These are phyloP conservation scores for Anoplolepis gracilipes DNA, from an alignment of 1,140 invertebrate species.

Conservation along the genomic window DNA sequence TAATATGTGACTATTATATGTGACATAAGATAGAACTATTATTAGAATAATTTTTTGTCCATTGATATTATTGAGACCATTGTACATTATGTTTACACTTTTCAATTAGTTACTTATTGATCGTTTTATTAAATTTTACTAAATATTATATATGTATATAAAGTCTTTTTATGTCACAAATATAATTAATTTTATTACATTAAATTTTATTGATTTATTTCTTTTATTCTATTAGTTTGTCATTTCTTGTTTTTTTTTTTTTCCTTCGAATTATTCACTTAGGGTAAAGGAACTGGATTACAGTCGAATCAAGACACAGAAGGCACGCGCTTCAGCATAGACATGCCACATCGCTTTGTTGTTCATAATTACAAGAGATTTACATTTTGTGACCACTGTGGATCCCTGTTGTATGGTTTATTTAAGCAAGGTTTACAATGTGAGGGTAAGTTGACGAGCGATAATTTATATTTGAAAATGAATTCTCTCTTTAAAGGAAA, in stretches of 20 bases:
- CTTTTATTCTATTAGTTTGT: conserved; percentile 62
- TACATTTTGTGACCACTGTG: conserved; percentile 99
- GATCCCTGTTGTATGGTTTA: conserved; percentile 97
- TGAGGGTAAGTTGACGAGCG: conserved; percentile 89
- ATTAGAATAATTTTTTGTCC: not conserved
- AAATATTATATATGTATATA: not conserved
- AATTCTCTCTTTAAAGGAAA: not conserved
- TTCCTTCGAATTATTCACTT: conserved; percentile 45
- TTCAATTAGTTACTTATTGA: not conserved
- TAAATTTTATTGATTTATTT: conserved; percentile 65
- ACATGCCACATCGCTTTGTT: conserved; percentile 97
- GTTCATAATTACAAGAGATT: conserved; percentile 98
- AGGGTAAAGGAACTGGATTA: conserved; percentile 77
- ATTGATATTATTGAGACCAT: not conserved
- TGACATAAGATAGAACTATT: conserved; percentile 12
- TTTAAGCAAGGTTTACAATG: conserved; percentile 99
- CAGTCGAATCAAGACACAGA: conserved; percentile 85
- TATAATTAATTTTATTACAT: not conserved
- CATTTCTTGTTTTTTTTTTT: conserved; percentile 69
- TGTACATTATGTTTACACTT: not conserved
- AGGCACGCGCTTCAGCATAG: conserved; percentile 97
- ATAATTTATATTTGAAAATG: not conserved
- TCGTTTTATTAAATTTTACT: not conserved
- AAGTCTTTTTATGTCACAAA: not conserved
- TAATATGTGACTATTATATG: too few species aligned